Evolutionary conservation across 1,140 invertebrate species (phyloP), one percentile per base, ranked within the genome.

Genomic region (Vollenhovia emeryi): DNA sequence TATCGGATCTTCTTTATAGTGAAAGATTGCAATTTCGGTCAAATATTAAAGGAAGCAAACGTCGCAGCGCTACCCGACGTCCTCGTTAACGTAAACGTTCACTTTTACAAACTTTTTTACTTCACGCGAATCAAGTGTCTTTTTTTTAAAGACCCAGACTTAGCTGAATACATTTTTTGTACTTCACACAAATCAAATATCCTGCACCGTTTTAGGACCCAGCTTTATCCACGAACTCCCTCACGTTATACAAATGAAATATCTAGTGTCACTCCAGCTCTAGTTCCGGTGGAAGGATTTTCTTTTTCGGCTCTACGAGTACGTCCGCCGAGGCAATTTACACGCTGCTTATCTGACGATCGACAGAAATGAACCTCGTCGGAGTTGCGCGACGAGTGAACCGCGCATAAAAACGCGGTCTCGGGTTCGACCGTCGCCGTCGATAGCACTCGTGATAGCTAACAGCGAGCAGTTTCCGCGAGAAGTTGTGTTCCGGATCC

Each of bases 401-500:
- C 18, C 36, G 18, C 24, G 75, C 15, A 9, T 8, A 62, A 64
- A 76, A 74, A 59, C 18, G 4, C 48, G 48, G 48, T 50, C n/a
- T 40, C 9, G 3, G 18, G 43, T 11, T 33, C 21, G 15, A 43
- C n/a, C 18, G 48, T 48, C 59, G 48, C n/a, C 69, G 30, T 50
- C 79, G 79, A 87, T 84, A 62, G 83, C 62, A 82, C 52, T 57
- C 27, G 50, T 73, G 69, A 69, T 62, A 79, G 69, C 50, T 59
- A 36, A 82, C 24, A 33, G n/a, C 59, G 24, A 66, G 62, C n/a
- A 59, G 45, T 59, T 74, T 85, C 40, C 8, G 21, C 45, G 15
- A 24, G 15, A 55, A 45, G 74, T 21, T 62, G 27, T 62, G 64
- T 64, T 87, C 74, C 40, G 73, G 84, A 78, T 89, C 84, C 87